Percentiles rank a stretch among this genome's conserved stretches.
phyloP scores from a whole-genome alignment of 2,888 invertebrate genomes.

The Neocrepidodera transversa region DNA sequence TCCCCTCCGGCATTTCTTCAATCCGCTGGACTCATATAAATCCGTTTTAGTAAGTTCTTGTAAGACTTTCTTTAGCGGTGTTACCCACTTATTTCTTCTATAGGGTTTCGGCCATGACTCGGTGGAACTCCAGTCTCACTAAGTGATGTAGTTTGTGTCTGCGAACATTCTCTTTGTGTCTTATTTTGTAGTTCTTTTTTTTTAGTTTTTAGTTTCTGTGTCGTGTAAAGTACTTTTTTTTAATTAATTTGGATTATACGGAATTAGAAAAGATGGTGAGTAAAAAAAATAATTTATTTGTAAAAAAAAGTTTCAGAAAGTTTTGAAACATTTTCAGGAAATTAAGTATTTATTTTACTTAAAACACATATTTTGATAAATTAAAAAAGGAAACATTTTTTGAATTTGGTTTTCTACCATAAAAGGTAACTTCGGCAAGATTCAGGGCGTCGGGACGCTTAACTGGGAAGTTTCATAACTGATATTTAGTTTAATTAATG shows the following conservation, averaged over 20 bases:
- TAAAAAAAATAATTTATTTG: too few relatives aligned
- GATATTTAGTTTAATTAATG: too few relatives aligned
- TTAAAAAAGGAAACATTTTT: too few relatives aligned
- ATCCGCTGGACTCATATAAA: background rate
- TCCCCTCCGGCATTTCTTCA: background rate
- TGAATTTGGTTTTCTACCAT: too few relatives aligned
- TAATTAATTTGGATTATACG: slow-evolving; percentile 9
- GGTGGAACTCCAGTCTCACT: slow-evolving; percentile 15
- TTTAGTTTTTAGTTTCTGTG: slow-evolving; percentile 9
- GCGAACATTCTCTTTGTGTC: slow-evolving; percentile 31
- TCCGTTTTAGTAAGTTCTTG: background rate
- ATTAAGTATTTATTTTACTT: too few relatives aligned
- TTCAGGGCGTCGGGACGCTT: too few relatives aligned
- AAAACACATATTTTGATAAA: too few relatives aligned
- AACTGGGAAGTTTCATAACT: too few relatives aligned
- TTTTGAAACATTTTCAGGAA: too few relatives aligned
- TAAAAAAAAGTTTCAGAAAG: too few relatives aligned
- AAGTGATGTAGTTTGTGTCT: slow-evolving; percentile 39
- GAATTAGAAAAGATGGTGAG: slow-evolving; percentile 2
- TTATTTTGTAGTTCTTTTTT: slow-evolving; percentile 20
- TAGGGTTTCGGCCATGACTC: slow-evolving; percentile 22
- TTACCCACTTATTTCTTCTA: slow-evolving; percentile 33
- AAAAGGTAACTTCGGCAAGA: too few relatives aligned
- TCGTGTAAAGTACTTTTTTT: background rate
- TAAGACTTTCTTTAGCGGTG: slow-evolving; percentile 49